A percentile compares a stretch with the other conserved stretches of the same genome.
phyloP scores from a whole-genome alignment of 2,113 vertebrate genomes.

The Trichechus manatus region DNA sequence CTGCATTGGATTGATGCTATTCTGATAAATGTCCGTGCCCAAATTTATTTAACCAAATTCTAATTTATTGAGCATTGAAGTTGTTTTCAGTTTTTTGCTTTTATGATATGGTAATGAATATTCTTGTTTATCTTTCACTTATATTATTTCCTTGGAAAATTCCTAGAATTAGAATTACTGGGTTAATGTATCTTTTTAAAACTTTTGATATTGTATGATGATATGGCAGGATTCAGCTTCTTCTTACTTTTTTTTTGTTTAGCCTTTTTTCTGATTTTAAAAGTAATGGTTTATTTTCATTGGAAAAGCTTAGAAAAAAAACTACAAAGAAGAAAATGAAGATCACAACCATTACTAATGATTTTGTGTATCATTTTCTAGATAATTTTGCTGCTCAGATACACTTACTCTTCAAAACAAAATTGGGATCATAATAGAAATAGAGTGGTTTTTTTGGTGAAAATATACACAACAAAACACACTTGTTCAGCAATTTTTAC shows the following conservation, averaged over 20 bases:
- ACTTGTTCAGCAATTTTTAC: background rate
- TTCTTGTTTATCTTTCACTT: background rate
- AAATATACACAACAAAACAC: background rate
- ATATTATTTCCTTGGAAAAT: slow-evolving; percentile 39
- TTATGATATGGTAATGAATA: background rate
- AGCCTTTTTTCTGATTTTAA: slow-evolving; percentile 25
- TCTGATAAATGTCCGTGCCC: background rate
- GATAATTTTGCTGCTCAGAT: slow-evolving; percentile 19
- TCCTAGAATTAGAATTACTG: slow-evolving; percentile 31
- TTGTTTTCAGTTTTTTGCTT: background rate
- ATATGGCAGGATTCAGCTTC: slow-evolving; percentile 28
- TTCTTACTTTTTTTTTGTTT: slow-evolving; percentile 36
- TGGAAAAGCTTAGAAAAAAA: background rate
- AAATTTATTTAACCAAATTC: slow-evolving; percentile 8
- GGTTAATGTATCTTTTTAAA: background rate
- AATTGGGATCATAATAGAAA: background rate
- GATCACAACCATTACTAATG: background rate
- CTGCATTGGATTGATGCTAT: background rate
- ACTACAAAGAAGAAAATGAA: background rate
- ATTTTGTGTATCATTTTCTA: slow-evolving; percentile 34
- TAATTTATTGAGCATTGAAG: background rate
- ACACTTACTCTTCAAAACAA: slow-evolving; percentile 3
- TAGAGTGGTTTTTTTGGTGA: background rate
- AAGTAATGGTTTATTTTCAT: background rate
- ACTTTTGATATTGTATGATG: background rate